Evolutionary conservation across 2,888 invertebrate genomes (phyloP), one percentile per base, ranked within the genome.

Genomic region (Neoascia interrupta): DNA sequence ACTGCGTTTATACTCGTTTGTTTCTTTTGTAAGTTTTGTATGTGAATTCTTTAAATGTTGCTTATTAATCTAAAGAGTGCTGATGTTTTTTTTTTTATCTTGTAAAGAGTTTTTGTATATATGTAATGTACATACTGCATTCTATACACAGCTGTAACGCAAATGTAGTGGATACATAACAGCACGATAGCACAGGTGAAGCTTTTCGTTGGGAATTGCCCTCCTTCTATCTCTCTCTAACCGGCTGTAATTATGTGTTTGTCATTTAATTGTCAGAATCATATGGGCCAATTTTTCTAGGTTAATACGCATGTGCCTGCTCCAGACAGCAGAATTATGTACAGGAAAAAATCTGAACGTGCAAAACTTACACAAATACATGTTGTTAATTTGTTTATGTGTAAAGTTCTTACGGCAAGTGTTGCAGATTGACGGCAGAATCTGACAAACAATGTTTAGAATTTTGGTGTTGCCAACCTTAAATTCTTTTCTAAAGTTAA

Each of bases 241-340:
- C 39, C 5, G 15, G 11, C n/a, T 16, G 36, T 28, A 28, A 16
- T n/a, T n/a, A 2, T 21, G 34, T 39, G 61, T 61, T 37, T 54
- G 21, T 37, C 37, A 23, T 6, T 49, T 13, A 13, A 26, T 45
- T 53, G 70, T 74, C 63, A 39, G 58, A 56, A 70, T 51, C 69
- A 69, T 58, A 63, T 75, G 69, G 63, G 47, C 34, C 45, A 21
- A 28, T 63, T 61, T 74, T 64, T 66, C 61, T n/a, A 34, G 15
- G 21, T 58, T 61, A 51, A 60, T 68, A 73, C 79, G 79, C 79
- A 68, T 79, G 76, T 41, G 64, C 61, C 16, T 60, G 10, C 47
- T 60, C 61, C 49, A 56, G 61, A 61, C 43, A 37, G 43, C 36
- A n/a, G n/a, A n/a, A n/a, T n/a, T n/a, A n/a, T n/a, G n/a, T n/a